Conservation (phyloP, 2,113 vertebrate genomes). For the Lophotis ruficrista region DNA sequence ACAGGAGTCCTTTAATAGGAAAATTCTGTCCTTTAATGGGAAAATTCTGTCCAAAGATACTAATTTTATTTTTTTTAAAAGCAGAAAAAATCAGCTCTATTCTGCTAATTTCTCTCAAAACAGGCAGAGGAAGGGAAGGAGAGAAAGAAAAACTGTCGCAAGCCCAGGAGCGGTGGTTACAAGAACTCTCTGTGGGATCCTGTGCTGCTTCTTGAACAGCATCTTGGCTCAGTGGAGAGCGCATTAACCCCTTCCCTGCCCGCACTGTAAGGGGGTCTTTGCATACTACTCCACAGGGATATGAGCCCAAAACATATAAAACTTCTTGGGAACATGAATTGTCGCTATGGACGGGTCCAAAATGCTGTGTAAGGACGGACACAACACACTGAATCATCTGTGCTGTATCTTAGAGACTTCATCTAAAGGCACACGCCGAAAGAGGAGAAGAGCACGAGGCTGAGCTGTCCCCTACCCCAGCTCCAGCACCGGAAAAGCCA, state of each 20-base stretch:
- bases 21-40: neutral
- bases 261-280: neutral
- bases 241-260: neutral
- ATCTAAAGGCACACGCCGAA: neutral
- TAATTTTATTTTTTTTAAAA: neutral
- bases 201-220: neutral
- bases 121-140: neutral
- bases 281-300: too few relatives aligned
- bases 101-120: neutral
- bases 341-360: neutral
- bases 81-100: neutral
- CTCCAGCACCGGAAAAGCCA: neutral
- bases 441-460: neutral
- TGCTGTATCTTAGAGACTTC: neutral
- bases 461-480: neutral
- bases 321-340: neutral
- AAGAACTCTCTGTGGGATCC: neutral
- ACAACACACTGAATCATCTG: too few relatives aligned
- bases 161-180: neutral
- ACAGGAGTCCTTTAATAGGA: neutral
- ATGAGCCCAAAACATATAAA: rapidly evolving
- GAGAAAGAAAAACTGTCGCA: neutral
- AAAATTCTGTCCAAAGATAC: neutral
- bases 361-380: neutral
- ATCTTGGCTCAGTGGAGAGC: neutral